Percentiles rank a stretch among this genome's conserved stretches.
These are phyloP conservation scores for Sitta carolinensis DNA, from an alignment of 2,797 vertebrate species.

Conservation along the genomic window DNA sequence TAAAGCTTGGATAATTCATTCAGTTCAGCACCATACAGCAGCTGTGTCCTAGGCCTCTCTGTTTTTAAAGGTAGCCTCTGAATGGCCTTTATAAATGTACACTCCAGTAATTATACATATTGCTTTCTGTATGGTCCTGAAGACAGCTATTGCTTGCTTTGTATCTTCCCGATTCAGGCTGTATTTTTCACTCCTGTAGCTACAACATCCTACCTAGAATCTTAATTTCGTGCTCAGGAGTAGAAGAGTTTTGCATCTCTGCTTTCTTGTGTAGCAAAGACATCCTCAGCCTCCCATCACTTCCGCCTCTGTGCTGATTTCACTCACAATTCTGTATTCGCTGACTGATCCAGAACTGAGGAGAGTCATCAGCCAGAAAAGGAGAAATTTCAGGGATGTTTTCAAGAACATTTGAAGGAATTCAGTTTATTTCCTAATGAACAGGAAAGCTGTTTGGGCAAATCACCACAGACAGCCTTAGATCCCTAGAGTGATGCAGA, in stretches of 20 bases:
- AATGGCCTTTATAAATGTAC: neutral
- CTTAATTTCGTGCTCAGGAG: neutral
- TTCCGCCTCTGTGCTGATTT: neutral
- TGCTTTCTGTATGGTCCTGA: neutral
- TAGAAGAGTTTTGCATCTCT: neutral
- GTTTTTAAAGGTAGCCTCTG: neutral
- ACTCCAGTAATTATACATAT: rapidly evolving
- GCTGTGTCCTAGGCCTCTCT: neutral
- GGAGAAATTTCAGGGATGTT: neutral
- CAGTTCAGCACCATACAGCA: neutral
- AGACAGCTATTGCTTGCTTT: neutral
- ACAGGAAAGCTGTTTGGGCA: neutral
- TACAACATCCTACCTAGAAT: neutral
- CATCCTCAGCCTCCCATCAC: rapidly evolving
- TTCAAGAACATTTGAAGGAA: neutral
- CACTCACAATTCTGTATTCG: neutral
- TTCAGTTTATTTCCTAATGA: neutral
- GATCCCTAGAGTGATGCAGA: neutral
- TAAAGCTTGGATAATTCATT: neutral
- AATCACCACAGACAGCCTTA: neutral
- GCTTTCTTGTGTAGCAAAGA: neutral
- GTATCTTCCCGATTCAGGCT: neutral
- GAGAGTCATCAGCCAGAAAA: neutral
- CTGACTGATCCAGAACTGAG: rapidly evolving
- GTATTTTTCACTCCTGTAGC: neutral